Percentiles rank a stretch among this genome's conserved stretches.
phyloP scores from a whole-genome alignment of 2,113 vertebrate species.

The Coptodon rendalli region DNA sequence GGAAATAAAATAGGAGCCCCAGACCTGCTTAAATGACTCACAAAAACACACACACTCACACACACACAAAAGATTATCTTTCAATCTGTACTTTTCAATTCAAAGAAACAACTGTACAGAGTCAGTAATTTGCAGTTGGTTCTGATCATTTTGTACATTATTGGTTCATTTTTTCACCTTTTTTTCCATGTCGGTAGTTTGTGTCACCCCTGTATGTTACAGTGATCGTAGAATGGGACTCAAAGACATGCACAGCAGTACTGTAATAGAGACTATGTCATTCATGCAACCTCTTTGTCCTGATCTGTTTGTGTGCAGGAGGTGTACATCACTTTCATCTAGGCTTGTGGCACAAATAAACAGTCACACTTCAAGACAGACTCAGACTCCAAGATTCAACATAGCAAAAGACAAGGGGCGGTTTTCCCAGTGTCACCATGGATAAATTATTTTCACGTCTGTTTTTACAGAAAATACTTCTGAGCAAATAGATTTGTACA shows the following conservation, averaged over 20 bases:
- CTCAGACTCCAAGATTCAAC: not conserved
- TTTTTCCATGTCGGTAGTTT: slow-evolving; percentile 41
- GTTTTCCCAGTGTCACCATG: slow-evolving; percentile 11
- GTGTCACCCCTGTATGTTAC: slow-evolving; percentile 44
- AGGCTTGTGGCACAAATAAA: not conserved
- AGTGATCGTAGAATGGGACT: slow-evolving; percentile 56
- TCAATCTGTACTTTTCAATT: slow-evolving; percentile 64
- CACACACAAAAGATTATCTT: not conserved
- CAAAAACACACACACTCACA: not conserved
- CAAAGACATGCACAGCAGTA: slow-evolving; percentile 63
- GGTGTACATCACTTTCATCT: not conserved
- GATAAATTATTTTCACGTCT: not conserved
- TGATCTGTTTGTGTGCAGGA: slow-evolving; percentile 3
- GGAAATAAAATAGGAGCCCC: not conserved
- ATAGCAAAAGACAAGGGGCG: not conserved
- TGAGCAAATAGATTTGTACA: slow-evolving; percentile 54
- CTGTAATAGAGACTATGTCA: slow-evolving; percentile 39
- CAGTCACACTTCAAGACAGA: not conserved
- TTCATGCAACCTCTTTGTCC: slow-evolving; percentile 60
- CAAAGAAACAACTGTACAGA: slow-evolving; percentile 63
- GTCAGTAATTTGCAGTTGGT: slow-evolving; percentile 38
- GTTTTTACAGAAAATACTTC: slow-evolving; percentile 52
- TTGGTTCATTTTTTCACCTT: slow-evolving; percentile 44
- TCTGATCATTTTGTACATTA: slow-evolving; percentile 48
- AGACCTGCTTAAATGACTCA: not conserved